Conservation (phyloP, 2,797 vertebrate genomes). For the Vireo griseus region DNA sequence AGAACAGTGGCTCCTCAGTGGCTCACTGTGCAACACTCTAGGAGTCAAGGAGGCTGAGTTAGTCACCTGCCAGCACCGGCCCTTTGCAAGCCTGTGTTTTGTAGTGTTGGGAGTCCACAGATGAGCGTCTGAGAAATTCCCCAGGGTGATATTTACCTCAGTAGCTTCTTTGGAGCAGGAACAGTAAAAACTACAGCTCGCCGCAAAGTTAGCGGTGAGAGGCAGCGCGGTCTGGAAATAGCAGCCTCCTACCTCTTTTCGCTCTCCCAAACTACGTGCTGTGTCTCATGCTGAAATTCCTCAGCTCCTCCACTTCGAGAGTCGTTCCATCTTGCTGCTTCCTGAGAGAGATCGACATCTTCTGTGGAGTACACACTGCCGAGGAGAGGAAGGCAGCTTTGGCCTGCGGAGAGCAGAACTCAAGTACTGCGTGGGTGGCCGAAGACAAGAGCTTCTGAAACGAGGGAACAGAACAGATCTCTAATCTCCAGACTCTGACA, state of each 20-base stretch:
- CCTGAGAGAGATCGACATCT: slow-evolving; percentile 55
- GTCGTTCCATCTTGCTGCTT: slow-evolving; percentile 40
- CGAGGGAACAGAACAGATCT: slow-evolving; percentile 65
- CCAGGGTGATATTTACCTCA: background rate
- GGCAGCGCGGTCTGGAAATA: slow-evolving; percentile 39
- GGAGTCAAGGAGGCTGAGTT: background rate
- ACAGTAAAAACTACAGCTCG: background rate
- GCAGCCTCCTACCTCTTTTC: slow-evolving; percentile 60
- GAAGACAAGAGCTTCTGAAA: slow-evolving; percentile 66
- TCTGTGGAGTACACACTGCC: background rate
- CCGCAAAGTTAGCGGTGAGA: background rate
- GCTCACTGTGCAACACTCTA: background rate
- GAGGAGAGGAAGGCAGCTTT: slow-evolving; percentile 57
- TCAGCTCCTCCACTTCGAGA: slow-evolving; percentile 28
- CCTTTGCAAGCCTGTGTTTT: background rate
- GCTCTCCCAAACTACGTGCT: slow-evolving; percentile 49
- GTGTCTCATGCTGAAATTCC: slow-evolving; percentile 49
- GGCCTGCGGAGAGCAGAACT: slow-evolving; percentile 55
- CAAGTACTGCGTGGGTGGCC: slow-evolving; percentile 61
- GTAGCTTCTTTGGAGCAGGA: slow-evolving; percentile 21
- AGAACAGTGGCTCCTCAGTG: fast-evolving
- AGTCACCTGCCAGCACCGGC: background rate
- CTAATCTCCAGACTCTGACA: slow-evolving; percentile 70
- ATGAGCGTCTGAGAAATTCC: slow-evolving; percentile 19
- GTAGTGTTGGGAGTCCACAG: background rate